Percentiles rank a stretch among this genome's conserved stretches.
These are phyloP conservation scores for Pseudopipra pipra DNA, from an alignment of 2,113 vertebrate species.

Conservation along the genomic window DNA sequence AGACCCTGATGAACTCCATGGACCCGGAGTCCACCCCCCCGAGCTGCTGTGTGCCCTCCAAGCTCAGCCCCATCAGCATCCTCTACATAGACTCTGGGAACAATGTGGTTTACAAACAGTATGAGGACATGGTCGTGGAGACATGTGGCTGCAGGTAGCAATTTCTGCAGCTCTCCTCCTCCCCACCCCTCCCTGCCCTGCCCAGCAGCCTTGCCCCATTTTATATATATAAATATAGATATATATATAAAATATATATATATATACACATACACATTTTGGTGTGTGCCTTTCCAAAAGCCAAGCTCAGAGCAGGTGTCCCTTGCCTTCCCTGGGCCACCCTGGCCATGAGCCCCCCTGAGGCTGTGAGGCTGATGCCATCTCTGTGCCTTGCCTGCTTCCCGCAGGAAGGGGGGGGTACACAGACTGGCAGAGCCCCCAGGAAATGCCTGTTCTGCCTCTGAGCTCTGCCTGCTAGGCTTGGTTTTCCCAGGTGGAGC, in stretches of 20 bases:
- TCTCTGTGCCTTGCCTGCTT: neutral
- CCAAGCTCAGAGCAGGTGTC: neutral
- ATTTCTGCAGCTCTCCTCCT: constrained; percentile 14
- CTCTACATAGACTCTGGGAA: constrained; percentile 88
- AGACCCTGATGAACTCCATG: constrained; percentile 91
- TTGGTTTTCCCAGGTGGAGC: neutral
- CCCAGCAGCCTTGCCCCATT: neutral
- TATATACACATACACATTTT: neutral
- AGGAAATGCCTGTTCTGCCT: neutral
- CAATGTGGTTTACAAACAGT: constrained; percentile 91
- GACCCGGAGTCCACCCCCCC: constrained; percentile 84
- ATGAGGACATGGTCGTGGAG: constrained; percentile 92
- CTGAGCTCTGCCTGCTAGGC: neutral
- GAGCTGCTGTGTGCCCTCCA: constrained; percentile 88
- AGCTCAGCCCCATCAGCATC: constrained; percentile 89
- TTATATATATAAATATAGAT: constrained; percentile 9
- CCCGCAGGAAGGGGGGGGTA: fast-evolving
- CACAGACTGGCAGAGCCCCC: neutral
- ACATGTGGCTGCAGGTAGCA: constrained; percentile 90
- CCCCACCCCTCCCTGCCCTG: neutral
- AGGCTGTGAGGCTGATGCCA: neutral
- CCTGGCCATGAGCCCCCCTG: neutral
- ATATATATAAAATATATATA: neutral
- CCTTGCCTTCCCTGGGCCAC: neutral
- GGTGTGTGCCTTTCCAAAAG: constrained; percentile 34